phyloP scores from a whole-genome alignment of 2,113 vertebrate genomes.

The crab-eating macaque (Macaca fascicularis) region T2T-MFA8v1.1 NC_088376.1:46912501-46913000 shows the following conservation, averaged over 20 bases:
- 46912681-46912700: not conserved
- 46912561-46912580: not conserved
- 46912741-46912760: not conserved
- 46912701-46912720: not conserved
- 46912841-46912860: conserved; percentile 12
- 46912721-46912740: not conserved
- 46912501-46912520: not conserved
- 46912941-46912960: conserved; percentile 37
- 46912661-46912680: not conserved
- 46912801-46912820: conserved; percentile 20
- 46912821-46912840: not conserved
- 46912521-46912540: not conserved
- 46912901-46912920: conserved; percentile 40
- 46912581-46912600: not conserved
- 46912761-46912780: not conserved
- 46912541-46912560: not conserved
- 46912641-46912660: not conserved
- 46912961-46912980: not conserved
- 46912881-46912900: conserved; percentile 29
- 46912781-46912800: not conserved
- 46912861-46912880: not conserved
- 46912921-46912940: not conserved
- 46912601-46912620: not conserved
- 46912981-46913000: conserved; percentile 45
- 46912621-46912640: conserved; percentile 17